Evolutionary conservation across 2,888 invertebrate species (phyloP).

Genomic region (Ophioninae sp.): DNA sequence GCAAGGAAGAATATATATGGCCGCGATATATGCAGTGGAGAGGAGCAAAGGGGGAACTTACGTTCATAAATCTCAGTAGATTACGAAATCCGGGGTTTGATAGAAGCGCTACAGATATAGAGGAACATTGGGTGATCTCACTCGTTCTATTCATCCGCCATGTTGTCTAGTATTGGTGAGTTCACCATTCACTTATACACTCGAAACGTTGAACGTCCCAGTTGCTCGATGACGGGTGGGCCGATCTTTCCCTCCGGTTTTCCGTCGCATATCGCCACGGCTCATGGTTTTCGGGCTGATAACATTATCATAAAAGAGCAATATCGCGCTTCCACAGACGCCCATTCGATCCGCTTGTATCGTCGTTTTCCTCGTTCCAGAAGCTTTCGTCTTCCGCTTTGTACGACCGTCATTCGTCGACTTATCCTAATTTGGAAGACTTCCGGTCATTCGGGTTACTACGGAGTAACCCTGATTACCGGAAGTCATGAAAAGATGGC

Average conservation of each 20-base stretch:
- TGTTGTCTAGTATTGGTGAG: constrained; percentile 39
- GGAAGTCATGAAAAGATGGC: background rate
- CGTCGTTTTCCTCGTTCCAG: background rate
- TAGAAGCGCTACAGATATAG: constrained; percentile 72
- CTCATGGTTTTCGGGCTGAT: constrained; percentile 80
- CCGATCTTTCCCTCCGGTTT: constrained; percentile 54
- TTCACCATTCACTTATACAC: constrained; percentile 32
- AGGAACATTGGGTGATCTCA: constrained; percentile 12
- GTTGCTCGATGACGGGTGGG: constrained; percentile 56
- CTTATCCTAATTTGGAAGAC: background rate
- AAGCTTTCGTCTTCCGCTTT: background rate
- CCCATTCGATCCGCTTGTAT: constrained; percentile 30
- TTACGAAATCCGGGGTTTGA: constrained; percentile 81
- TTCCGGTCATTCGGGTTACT: background rate
- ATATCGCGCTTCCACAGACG: constrained; percentile 71
- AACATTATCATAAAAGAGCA: constrained; percentile 82
- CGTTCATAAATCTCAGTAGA: constrained; percentile 81
- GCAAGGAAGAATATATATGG: constrained; percentile 64
- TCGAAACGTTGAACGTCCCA: constrained; percentile 6
- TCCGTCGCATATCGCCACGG: constrained; percentile 75
- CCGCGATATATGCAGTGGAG: constrained; percentile 59
- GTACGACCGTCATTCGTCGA: background rate
- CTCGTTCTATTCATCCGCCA: constrained; percentile 42
- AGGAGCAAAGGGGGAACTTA: constrained; percentile 74
- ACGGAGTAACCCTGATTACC: background rate